Percentiles rank a stretch among this genome's conserved stretches.
Evolutionary conservation across 2,797 vertebrate species (phyloP).

Genomic region (Hoplostethus atlanticus): DNA sequence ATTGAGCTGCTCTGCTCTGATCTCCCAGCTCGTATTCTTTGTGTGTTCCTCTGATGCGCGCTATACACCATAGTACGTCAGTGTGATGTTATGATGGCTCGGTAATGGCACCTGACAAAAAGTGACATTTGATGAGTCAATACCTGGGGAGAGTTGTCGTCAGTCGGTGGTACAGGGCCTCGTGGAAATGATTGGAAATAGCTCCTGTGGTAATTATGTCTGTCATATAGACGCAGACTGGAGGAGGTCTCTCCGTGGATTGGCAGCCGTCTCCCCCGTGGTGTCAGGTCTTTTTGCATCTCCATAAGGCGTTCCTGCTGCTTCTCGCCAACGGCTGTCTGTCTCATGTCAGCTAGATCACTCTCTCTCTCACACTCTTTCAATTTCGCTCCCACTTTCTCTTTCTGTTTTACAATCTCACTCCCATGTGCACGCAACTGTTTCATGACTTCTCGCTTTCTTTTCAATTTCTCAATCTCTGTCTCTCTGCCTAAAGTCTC

Average conservation of each 20-base stretch:
- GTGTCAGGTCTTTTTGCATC: constrained; percentile 56
- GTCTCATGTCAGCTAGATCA: constrained; percentile 43
- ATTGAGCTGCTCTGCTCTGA: neutral
- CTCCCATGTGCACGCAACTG: constrained; percentile 16
- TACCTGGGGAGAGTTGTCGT: constrained; percentile 20
- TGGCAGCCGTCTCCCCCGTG: constrained; percentile 45
- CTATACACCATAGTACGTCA: neutral
- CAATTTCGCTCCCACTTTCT: constrained; percentile 23
- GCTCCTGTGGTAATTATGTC: constrained; percentile 48
- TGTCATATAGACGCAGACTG: constrained; percentile 35
- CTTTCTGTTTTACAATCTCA: constrained; percentile 31
- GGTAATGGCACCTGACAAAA: constrained; percentile 25
- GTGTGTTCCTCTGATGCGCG: too few relatives aligned
- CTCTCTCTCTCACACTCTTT: constrained; percentile 2
- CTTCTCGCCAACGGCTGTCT: constrained; percentile 46
- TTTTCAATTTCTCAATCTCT: neutral
- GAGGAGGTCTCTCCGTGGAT: constrained; percentile 32
- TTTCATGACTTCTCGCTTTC: neutral
- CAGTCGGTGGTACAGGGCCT: constrained; percentile 23
- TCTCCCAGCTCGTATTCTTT: too few relatives aligned
- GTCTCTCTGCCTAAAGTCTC: neutral
- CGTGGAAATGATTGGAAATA: constrained; percentile 34
- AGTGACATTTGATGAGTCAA: constrained; percentile 30
- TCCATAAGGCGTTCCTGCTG: constrained; percentile 21
- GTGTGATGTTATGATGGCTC: constrained; percentile 3